A percentile compares a stretch with the other conserved stretches of the same genome.
These are phyloP conservation scores for Dascyllus trimaculatus DNA, from an alignment of 2,113 vertebrate species.

Conservation along the genomic window DNA sequence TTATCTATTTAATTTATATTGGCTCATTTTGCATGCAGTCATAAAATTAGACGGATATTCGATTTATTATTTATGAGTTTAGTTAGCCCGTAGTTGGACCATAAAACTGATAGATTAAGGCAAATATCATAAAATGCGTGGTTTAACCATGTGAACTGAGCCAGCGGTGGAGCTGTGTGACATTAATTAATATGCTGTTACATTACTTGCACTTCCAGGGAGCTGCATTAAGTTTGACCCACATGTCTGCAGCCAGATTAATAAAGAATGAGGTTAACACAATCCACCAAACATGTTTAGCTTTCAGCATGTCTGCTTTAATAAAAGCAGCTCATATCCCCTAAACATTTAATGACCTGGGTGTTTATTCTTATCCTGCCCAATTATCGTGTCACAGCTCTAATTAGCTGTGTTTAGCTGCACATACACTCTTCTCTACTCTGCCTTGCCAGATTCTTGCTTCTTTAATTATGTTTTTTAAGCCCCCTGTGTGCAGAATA, in stretches of 20 bases:
- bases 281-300: slow-evolving; percentile 25
- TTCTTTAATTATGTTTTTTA: slow-evolving; percentile 31
- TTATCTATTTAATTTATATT: slow-evolving; percentile 28
- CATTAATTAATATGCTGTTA: slow-evolving; percentile 55
- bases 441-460: background rate
- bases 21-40: slow-evolving; percentile 23
- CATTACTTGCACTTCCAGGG: slow-evolving; percentile 38
- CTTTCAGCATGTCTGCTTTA: slow-evolving; percentile 30
- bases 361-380: slow-evolving; percentile 61
- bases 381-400: slow-evolving; percentile 63
- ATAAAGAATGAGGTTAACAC: slow-evolving; percentile 39
- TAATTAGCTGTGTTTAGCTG: slow-evolving; percentile 54
- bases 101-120: background rate
- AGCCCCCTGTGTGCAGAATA: background rate
- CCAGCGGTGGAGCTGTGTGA: background rate
- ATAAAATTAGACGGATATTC: slow-evolving; percentile 37
- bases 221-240: slow-evolving; percentile 55
- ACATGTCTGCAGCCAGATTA: slow-evolving; percentile 50
- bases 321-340: slow-evolving; percentile 50
- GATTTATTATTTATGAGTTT: background rate
- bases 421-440: slow-evolving; percentile 20
- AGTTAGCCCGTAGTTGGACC: background rate
- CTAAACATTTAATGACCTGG: slow-evolving; percentile 64
- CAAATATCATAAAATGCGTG: background rate
- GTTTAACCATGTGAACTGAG: background rate